A percentile compares a stretch with the other conserved stretches of the same genome.
Evolutionary conservation across 2,113 vertebrate genomes (phyloP).

Genomic region (Protomyctophum bolini): DNA sequence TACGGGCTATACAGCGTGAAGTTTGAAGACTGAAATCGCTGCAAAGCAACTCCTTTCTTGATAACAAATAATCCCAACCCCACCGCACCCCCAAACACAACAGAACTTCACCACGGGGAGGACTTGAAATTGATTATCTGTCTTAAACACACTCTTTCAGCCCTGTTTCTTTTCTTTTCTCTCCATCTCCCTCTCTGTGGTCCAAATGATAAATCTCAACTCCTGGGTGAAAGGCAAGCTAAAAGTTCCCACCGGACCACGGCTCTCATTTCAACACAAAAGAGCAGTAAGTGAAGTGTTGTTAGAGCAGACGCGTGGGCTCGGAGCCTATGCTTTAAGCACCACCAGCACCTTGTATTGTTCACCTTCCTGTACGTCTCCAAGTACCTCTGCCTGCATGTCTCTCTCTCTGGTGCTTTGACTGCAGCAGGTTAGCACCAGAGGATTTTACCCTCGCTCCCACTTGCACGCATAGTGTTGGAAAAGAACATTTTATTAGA

Average conservation of each 20-base stretch:
- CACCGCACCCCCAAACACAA: conserved; percentile 33
- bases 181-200: conserved; percentile 61
- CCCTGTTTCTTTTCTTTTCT: conserved; percentile 47
- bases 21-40: conserved; percentile 28
- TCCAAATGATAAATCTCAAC: conserved; percentile 76
- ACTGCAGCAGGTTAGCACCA: too few relatives aligned
- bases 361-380: too few relatives aligned
- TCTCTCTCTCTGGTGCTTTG: too few relatives aligned
- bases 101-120: conserved; percentile 59
- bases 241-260: conserved; percentile 66
- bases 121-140: conserved; percentile 72
- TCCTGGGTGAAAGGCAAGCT: conserved; percentile 63
- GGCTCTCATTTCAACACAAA: conserved; percentile 59
- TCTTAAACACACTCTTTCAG: conserved; percentile 68
- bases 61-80: conserved; percentile 69
- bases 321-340: conserved; percentile 9
- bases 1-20: conserved; percentile 20
- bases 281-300: conserved; percentile 6
- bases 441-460: too few relatives aligned
- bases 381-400: too few relatives aligned
- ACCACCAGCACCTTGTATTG: neutral
- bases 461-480: neutral
- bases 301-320: neutral
- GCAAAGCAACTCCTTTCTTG: conserved; percentile 48
- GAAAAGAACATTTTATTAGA: neutral